Percentiles rank a stretch among this genome's conserved stretches.
phyloP scores from a whole-genome alignment of 2,888 invertebrate species.

The Ophion ventricosus region DNA sequence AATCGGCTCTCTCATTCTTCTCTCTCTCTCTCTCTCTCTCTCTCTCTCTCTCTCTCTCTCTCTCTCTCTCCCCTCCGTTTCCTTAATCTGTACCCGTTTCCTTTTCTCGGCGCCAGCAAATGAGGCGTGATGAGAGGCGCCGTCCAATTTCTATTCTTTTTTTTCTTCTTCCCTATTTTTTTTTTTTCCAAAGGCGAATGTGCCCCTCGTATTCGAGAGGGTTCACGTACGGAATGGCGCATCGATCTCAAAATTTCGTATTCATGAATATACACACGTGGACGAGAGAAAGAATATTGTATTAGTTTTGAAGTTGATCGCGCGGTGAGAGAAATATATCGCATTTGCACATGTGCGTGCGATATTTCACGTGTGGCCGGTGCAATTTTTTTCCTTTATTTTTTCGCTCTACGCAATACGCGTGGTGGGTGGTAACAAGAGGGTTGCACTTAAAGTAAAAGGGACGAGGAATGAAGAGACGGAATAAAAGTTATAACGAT shows the following conservation, averaged over 20 bases:
- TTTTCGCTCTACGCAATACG: background rate
- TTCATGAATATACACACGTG: background rate
- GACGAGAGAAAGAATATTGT: background rate
- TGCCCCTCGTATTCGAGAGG: background rate
- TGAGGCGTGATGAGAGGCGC: constrained; percentile 64
- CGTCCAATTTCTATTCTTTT: constrained; percentile 50
- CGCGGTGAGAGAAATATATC: background rate
- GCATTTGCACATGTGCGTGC: background rate
- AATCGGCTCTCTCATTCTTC: constrained; percentile 49
- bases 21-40: constrained; percentile 26
- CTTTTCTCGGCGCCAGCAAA: constrained; percentile 77
- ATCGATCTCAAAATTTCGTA: background rate
- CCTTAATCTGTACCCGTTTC: constrained; percentile 64
- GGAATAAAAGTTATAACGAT: constrained; percentile 48
- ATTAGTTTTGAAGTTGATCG: background rate
- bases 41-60: constrained; percentile 18
- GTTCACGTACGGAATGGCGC: background rate
- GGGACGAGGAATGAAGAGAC: constrained; percentile 34
- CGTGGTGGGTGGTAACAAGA: background rate
- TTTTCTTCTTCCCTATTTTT: background rate
- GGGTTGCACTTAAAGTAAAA: constrained; percentile 10
- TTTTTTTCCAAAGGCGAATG: background rate
- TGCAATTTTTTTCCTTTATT: constrained; percentile 3
- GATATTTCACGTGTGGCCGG: background rate
- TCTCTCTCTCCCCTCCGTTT: background rate